phyloP scores from a whole-genome alignment of 2,797 vertebrate species.

The Holocentrus rufus region DNA sequence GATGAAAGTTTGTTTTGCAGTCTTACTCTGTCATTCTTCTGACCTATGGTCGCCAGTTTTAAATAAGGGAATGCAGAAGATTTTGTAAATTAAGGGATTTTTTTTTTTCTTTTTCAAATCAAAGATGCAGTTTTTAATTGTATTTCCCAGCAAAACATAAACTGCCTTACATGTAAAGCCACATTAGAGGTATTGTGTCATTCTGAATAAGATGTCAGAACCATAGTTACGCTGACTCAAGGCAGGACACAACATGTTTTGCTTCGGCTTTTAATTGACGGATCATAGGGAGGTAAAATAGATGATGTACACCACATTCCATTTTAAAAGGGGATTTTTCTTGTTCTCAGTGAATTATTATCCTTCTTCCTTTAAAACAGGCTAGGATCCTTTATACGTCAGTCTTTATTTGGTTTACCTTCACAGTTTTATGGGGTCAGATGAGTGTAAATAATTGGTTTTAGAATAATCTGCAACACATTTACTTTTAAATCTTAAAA shows the following conservation, averaged over 20 bases:
- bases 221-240: slow-evolving; percentile 1
- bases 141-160: slow-evolving; percentile 38
- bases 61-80: slow-evolving; percentile 45
- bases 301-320: slow-evolving; percentile 1
- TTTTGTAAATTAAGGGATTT: slow-evolving; percentile 4
- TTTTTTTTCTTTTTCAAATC: slow-evolving; percentile 13
- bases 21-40: slow-evolving; percentile 47
- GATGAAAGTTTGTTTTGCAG: slow-evolving; percentile 43
- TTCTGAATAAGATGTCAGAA: slow-evolving; percentile 20
- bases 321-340: not conserved
- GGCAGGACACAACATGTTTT: slow-evolving; percentile 1
- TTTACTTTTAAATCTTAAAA: slow-evolving; percentile 29
- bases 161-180: slow-evolving; percentile 65
- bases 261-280: slow-evolving; percentile 2
- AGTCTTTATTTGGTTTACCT: not conserved
- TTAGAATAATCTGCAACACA: slow-evolving; percentile 20
- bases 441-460: slow-evolving; percentile 30
- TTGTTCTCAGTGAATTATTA: not conserved
- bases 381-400: not conserved
- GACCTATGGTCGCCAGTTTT: slow-evolving; percentile 44
- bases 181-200: slow-evolving; percentile 31
- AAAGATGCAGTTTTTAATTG: slow-evolving; percentile 40
- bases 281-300: not conserved
- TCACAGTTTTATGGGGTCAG: slow-evolving; percentile 17
- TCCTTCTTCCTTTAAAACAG: not conserved